Percentiles rank a stretch among this genome's conserved stretches.
phyloP scores from a whole-genome alignment of 2,797 vertebrate species.

The Ctenopoma kingsleyae region DNA sequence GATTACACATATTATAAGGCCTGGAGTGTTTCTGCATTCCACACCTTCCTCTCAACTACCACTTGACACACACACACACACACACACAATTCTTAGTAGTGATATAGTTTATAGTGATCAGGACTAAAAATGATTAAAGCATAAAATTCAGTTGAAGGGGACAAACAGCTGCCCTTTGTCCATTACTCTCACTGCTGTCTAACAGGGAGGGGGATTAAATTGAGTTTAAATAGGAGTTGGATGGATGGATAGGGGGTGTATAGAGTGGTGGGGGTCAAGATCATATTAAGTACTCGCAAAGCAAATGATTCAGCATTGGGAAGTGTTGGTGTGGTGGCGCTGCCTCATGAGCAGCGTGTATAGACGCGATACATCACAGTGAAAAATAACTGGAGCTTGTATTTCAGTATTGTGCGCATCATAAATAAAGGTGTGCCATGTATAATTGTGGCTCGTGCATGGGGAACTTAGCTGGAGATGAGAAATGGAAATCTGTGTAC shows the following conservation, averaged over 20 bases:
- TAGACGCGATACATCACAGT: conserved; percentile 74
- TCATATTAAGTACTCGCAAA: conserved; percentile 77
- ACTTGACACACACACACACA: conserved; percentile 67
- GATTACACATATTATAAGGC: conserved; percentile 89
- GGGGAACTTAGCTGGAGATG: conserved; percentile 88
- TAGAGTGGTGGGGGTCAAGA: conserved; percentile 59
- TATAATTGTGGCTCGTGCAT: conserved; percentile 77
- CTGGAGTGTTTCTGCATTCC: conserved; percentile 91
- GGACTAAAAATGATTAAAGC: conserved; percentile 85
- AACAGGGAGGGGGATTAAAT: conserved; percentile 32
- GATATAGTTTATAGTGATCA: conserved; percentile 47
- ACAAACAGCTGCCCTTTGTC: conserved; percentile 45
- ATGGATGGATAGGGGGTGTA: conserved; percentile 61
- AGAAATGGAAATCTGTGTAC: conserved; percentile 99
- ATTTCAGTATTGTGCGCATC: conserved; percentile 74
- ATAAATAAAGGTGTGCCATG: conserved; percentile 87
- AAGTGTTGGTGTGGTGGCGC: conserved; percentile 64
- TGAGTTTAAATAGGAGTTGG: conserved; percentile 61
- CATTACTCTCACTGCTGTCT: conserved; percentile 45
- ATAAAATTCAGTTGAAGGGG: conserved; percentile 70
- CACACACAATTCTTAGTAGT: conserved; percentile 76
- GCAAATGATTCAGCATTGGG: conserved; percentile 69
- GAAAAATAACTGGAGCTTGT: conserved; percentile 75
- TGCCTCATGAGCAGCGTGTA: conserved; percentile 60
- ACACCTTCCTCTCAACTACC: conserved; percentile 77